Evolutionary conservation across 2,113 vertebrate species (phyloP), one percentile per base, ranked within the genome.

Genomic region (Willisornis vidua): DNA sequence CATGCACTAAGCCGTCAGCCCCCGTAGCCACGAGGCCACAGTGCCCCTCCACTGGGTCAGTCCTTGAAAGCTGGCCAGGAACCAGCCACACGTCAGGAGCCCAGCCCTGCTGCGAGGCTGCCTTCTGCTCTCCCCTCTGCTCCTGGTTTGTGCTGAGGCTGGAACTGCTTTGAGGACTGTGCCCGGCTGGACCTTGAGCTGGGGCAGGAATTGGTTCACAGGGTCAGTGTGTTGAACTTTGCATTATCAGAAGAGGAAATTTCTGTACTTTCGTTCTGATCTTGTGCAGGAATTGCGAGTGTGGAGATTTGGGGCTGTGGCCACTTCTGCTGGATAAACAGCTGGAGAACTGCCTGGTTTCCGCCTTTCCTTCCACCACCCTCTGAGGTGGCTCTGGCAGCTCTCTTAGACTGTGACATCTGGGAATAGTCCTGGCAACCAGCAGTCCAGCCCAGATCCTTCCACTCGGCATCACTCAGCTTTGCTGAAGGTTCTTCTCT

Each of bases 41-140:
- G 46, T 4, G 16, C 28, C 78, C 4, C 55, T 62, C 26, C 0
- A 3, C 43, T 1, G 1, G 12, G 33, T 59, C 39, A 9, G 31
- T 31, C n/a, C n/a, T 22, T 5, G 18, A 24, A 19, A 55, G 29
- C 62, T 3, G 5, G 23, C 46, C 45, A 29, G 58, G 87, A 49
- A 37, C 48, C 59, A 35, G 70, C 29, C 29, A 39, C 28, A 8
- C 0, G 3, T 12, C 0, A 1, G 33, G 29, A 58, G 55, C 39
- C 29, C 0, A 0, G 35, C 62, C 0, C 2, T 3, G 33, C n/a
- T 67, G n/a, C 12, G 13, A 15, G 41, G 19, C 67, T 4, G 4
- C 59, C n/a, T 67, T 51, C 73, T 66, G 24, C 58, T 76, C 14
- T 67, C 19, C 29, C 39, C 24, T 71, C 79, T 89, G 76, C 61